phyloP scores from a whole-genome alignment of 2,113 vertebrate species.

The Pyrgilauda ruficollis region DNA sequence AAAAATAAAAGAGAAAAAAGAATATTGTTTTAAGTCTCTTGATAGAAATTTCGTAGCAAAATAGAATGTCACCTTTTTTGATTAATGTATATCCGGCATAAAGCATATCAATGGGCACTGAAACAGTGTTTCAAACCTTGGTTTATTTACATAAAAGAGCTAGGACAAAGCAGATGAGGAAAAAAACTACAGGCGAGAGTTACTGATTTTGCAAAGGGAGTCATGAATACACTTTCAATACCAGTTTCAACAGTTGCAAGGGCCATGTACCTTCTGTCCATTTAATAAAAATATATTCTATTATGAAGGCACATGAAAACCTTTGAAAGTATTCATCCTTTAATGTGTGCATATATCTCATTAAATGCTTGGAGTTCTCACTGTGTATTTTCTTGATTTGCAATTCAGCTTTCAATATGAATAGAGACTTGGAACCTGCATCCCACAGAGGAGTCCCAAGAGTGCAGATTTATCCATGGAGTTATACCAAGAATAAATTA shows the following conservation, averaged over 20 bases:
- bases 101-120: not conserved
- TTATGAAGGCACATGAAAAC: not conserved
- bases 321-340: not conserved
- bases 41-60: not conserved
- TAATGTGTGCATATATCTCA: not conserved
- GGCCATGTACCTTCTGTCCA: not conserved
- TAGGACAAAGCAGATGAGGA: not conserved
- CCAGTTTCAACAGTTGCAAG: not conserved
- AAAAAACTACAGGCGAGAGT: not conserved
- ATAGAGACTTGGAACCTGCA: not conserved
- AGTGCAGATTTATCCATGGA: not conserved
- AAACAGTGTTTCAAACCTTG: not conserved
- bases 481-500: conserved; percentile 18
- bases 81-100: not conserved
- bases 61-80: not conserved
- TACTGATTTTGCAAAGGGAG: not conserved
- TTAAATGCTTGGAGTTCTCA: not conserved
- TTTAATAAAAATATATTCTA: not conserved
- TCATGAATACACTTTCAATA: not conserved
- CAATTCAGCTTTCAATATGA: not conserved
- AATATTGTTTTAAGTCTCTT: not conserved
- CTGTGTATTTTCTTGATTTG: not conserved
- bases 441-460: not conserved
- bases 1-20: not conserved
- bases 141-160: not conserved